Conservation (phyloP, 2,797 vertebrate species). For the Malacoraja senta region DNA sequence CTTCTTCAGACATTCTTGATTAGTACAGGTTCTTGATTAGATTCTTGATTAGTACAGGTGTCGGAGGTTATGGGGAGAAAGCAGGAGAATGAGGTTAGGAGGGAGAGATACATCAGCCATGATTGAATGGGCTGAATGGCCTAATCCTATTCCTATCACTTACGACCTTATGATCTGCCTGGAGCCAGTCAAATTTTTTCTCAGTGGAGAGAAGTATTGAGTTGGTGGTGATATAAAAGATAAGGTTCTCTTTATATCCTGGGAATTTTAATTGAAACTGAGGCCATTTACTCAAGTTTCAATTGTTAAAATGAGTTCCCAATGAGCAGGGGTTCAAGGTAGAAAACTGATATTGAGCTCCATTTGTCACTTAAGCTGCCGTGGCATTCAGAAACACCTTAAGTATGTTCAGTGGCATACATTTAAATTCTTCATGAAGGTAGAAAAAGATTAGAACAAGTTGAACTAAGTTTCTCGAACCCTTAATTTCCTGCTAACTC, state of each 20-base stretch:
- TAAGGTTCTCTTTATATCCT: background rate
- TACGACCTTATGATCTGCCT: too few relatives aligned
- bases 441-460: background rate
- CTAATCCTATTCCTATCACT: too few relatives aligned
- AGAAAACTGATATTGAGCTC: background rate
- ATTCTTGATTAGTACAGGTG: too few relatives aligned
- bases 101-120: too few relatives aligned
- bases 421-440: background rate
- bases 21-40: too few relatives aligned
- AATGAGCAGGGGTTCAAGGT: background rate
- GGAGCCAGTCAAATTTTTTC: background rate
- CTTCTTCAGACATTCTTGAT: too few relatives aligned
- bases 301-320: conserved; percentile 16
- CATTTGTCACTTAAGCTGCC: background rate
- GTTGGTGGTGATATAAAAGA: background rate
- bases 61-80: too few relatives aligned
- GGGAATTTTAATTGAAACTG: background rate
- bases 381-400: background rate
- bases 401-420: background rate
- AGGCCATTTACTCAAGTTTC: background rate
- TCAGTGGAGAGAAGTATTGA: background rate
- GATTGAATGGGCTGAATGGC: too few relatives aligned
- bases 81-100: too few relatives aligned
- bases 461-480: background rate
- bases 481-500: background rate